Base-by-base conservation (phyloP, 2,797 vertebrate genomes). In the Diceros bicornis region DNA sequence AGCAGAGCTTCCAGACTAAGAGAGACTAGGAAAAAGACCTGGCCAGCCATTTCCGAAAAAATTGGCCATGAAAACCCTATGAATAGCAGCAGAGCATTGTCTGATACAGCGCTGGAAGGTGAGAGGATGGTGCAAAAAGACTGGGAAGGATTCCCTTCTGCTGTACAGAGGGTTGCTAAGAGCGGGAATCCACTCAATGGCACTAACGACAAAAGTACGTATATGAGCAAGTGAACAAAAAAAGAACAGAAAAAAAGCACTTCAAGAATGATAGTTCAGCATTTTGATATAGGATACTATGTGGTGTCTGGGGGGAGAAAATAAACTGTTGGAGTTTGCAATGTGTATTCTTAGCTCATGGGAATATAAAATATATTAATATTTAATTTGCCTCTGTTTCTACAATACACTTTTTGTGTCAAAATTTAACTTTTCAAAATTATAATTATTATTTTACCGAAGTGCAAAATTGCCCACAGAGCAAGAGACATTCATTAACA, bases 321-420 rank as follows among this genome's bases (percentile, higher is more conserved):
- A 86, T 82, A 64, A 81, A 81, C n/a, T 69, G 14, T n/a, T 72
- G 4, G 89, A 55, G 20, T 66, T 95, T 83, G 55, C 83, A 44
- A 91, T 10, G 37, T 71, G 0, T 8, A 83, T 96, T 95, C 32
- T 16, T 68, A 93, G 62, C 16, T 71, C 88, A n/a, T 82, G n/a
- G 13, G 8, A 66, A 72, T 78, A 74, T 91, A 79, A 95, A 87
- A 71, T 41, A 61, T 66, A 72, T 84, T 95, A 84, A 84, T 88
- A 95, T 91, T 75, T 77, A 92, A 82, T 77, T 92, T 85, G 6
- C 12, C 7, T 47, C 7, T 71, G 10, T 72, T 79, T 59, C 21
- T 78, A 7, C 2, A 83, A 87, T 86, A 50, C n/a, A 27, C 41
- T 90, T 78, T 74, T 74, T 87, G 18, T 82, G 32, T 87, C 34